Evolutionary conservation across 2,888 invertebrate genomes (phyloP), one percentile per base, ranked within the genome.

Genomic region (Diaprepes abbreviatus): DNA sequence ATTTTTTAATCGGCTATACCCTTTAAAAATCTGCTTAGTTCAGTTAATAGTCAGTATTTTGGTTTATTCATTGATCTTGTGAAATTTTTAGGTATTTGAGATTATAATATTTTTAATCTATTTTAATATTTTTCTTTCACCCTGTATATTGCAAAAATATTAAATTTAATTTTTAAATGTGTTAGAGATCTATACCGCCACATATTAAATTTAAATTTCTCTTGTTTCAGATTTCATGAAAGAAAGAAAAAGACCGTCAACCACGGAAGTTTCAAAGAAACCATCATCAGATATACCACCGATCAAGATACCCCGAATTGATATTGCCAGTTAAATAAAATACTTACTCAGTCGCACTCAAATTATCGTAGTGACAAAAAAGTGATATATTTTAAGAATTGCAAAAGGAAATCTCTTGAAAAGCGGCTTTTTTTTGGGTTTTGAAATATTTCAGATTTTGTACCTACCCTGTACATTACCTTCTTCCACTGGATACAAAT

Each of bases 401-500:
- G 24, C 24, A 31, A 28, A 28, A 16, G 45, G 2, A 14, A 50
- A 28, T 16, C 48, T 9, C 17, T 24, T 40, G 3, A 58, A 58
- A 36, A 48, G 33, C 17, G 17, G 9, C 9, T 48, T 48, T 35
- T 12, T 36, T 48, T 35, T 12, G 21, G 17, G 35, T 45, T 55
- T 55, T 21, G 19, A 14, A 36, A 35, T 58, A 43, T 28, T 43
- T 28, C 40, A 28, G n/a, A 9, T 58, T 40, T 58, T 57, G 40
- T 28, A 7, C 17, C 7, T 31, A 58, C 58, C 31, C 28, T 31
- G 58, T 48, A 60, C 16, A 38, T 67, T 71, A 75, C 75, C 75
- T 74, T 74, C 77, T 77, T 77, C 76, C 77, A 76, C 77, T 72
- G 76, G 76, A 77, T 77, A 78, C 76, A 78, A 78, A 77, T 76